phyloP scores from a whole-genome alignment of 64 coral and sea anemone genomes.

The Pocillopora damicornis region DNA sequence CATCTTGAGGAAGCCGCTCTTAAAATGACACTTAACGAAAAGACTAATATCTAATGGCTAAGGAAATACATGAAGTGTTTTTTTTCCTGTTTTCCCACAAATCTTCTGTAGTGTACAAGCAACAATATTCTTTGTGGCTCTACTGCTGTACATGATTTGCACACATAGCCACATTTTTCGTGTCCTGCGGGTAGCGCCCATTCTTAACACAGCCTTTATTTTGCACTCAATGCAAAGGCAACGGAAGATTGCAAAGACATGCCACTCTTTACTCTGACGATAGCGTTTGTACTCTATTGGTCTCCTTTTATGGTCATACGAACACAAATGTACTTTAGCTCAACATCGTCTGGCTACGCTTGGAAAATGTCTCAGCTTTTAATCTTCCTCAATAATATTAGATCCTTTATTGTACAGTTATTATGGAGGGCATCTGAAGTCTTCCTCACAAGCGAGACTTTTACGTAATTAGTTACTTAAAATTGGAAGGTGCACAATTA shows the following conservation, averaged over 20 bases:
- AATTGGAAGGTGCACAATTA: too few relatives aligned
- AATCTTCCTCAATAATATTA: neutral
- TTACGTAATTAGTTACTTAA: too few relatives aligned
- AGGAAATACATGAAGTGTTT: too few relatives aligned
- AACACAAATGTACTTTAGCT: neutral
- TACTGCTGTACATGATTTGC: neutral
- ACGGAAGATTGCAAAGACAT: neutral
- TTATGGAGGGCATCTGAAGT: neutral
- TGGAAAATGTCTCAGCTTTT: slow-evolving; percentile 3
- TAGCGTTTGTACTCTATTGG: neutral
- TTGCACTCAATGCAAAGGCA: neutral
- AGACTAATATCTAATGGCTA: too few relatives aligned
- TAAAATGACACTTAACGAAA: too few relatives aligned
- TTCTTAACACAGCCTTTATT: neutral
- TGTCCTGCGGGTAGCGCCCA: neutral
- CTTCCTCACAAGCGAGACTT: neutral
- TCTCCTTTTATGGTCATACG: slow-evolving; percentile 7
- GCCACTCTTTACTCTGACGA: neutral
- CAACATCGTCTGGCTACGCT: neutral
- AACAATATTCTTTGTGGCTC: neutral
- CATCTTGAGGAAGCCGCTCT: too few relatives aligned
- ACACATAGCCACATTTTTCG: neutral
- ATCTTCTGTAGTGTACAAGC: neutral
- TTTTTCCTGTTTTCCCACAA: neutral
- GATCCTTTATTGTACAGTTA: neutral